Base-by-base conservation (phyloP, 2,113 vertebrate genomes). In the Holacanthus passer region DNA sequence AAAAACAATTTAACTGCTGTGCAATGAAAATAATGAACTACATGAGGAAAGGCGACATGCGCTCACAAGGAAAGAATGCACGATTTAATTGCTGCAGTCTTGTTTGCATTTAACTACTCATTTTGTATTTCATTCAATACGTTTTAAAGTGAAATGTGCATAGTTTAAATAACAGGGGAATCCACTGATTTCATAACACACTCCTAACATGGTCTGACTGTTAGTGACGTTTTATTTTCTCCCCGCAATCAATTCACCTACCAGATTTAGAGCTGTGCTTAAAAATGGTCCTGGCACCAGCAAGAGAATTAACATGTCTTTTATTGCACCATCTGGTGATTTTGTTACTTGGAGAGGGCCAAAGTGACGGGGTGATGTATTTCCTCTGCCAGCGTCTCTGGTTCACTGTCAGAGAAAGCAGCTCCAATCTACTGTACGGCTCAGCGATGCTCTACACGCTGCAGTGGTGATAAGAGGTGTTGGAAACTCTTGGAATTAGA, bases 281-380 rank as follows among this genome's bases (percentile, higher is more conserved):
- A 71, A 82, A 88, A 89, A 80, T 69, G 55, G 47, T 45, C 20
- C 79, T 86, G 88, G 84, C 89, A 83, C 73, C 63, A 79, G 81
- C 71, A 79, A 59, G 45, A 63, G 47, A 84, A 79, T 73, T 73
- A 81, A 84, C 71, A 75, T 72, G 64, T 90, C 64, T 90, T 93
- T 92, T 88, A 94, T 85, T 67, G 80, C 73, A 91, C 92, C 93
- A 94, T 93, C 93, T 94, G 90, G 74, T 87, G 69, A 78, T 83
- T 90, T 86, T 91, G 65, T 88, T 75, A 86, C 81, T 90, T 81
- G 81, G 84, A 81, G 71, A 79, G 67, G 64, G 68, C 72, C 60
- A 79, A 67, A 85, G 73, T 62, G 60, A 65, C 35, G 52, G 45
- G 35, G 63, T 73, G 64, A 82, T 84, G 63, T 29, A 75, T 81